A percentile compares a stretch with the other conserved stretches of the same genome.
phyloP scores from a whole-genome alignment of 2,113 vertebrate genomes.

The Ptychochromis oligacanthus region DNA sequence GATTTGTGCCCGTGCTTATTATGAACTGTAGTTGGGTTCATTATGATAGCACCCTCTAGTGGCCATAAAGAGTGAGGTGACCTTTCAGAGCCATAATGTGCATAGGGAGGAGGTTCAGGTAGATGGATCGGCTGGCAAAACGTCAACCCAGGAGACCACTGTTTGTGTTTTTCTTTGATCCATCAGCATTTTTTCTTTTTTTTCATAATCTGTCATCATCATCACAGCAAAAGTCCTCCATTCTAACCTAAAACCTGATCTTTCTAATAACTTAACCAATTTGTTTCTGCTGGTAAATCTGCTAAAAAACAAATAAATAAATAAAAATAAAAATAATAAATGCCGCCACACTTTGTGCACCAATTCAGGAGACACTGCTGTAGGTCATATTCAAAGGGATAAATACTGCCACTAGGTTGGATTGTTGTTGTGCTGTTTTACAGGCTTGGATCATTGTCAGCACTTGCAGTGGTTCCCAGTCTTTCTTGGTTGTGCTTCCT shows the following conservation, averaged over 20 bases:
- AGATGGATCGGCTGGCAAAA: not conserved
- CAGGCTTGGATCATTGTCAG: not conserved
- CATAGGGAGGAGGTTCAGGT: not conserved
- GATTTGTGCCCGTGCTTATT: too few species aligned
- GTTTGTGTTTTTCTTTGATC: not conserved
- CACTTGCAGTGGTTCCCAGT: rapidly evolving
- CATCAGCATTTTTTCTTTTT: not conserved
- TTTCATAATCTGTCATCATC: not conserved
- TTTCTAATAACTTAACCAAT: not conserved
- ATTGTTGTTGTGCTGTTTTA: not conserved
- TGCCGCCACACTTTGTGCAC: not conserved
- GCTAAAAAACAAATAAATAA: not conserved
- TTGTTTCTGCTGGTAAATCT: not conserved
- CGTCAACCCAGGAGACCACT: not conserved
- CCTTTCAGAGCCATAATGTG: not conserved
- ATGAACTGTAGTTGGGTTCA: not conserved
- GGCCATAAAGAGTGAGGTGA: not conserved
- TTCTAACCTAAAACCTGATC: not conserved
- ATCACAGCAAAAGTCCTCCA: not conserved
- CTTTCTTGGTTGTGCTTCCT: not conserved
- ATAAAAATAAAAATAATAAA: not conserved
- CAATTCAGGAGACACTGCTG: not conserved
- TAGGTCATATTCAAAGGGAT: not conserved
- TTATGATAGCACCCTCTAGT: not conserved
- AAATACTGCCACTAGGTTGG: not conserved